Base-by-base conservation (phyloP, 2,797 vertebrate species). In the Microhierax caerulescens region DNA sequence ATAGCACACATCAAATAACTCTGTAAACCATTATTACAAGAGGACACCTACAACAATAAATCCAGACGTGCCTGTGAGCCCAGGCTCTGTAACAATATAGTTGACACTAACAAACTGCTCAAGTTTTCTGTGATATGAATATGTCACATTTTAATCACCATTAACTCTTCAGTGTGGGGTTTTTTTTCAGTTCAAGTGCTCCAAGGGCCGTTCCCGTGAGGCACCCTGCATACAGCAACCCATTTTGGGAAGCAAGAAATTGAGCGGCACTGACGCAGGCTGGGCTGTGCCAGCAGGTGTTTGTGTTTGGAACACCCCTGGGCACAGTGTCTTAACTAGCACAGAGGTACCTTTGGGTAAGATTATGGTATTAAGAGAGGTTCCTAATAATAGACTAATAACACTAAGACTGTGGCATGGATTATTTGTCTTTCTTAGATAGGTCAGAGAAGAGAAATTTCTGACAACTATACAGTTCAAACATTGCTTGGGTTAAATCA, bases 161-260 rank as follows among this genome's bases (percentile, higher is more conserved):
- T 1, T 36, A 65, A 61, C n/a, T 77, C 75, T 78, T 57, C 0
- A 4, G 16, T 4, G 3, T 14, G 4, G n/a, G n/a, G n/a, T n/a
- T 17, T 27, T 53, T 81, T 90, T 72, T 30, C 24, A 47, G 19
- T n/a, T 77, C n/a, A 47, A 2, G 2, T 27, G 25, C 47, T 53
- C 56, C 34, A 65, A 27, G 4, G 23, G 27, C 37, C 10, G n/a
- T 43, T 74, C 43, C 65, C 74, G 56, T 0, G 0, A 45, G 23
- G 36, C 27, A 86, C 60, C 6, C 47, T 51, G 28, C 36, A 22
- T 7, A 17, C 19, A 78, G 53, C 43, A 68, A 48, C 50, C 7
- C 14, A 2, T 1, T 20, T 1, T 24, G 48, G 22, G 61, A 84
- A 69, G 19, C 30, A 59, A 54, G 25, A 51, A 74, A 74, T 1